These are phyloP conservation scores for Ptychadena robeensis DNA, from an alignment of 2,797 vertebrate species.

Conservation along the genomic window DNA sequence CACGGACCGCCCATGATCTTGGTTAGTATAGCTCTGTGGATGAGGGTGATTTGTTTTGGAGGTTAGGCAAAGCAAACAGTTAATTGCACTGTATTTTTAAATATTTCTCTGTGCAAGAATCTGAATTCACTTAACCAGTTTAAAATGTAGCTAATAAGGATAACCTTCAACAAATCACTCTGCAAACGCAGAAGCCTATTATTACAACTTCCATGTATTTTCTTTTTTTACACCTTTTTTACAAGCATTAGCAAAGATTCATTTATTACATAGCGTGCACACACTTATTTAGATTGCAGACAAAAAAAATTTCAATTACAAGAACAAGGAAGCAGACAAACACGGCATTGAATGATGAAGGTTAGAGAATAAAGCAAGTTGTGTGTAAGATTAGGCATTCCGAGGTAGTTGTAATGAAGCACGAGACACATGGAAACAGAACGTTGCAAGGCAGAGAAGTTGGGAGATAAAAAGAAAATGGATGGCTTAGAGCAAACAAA, in stretches of 20 bases:
- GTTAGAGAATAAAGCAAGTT: conserved; percentile 9
- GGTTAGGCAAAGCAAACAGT: too few relatives aligned
- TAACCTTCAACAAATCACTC: too few relatives aligned
- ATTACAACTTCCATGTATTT: not conserved
- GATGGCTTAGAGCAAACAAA: conserved; percentile 51
- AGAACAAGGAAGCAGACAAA: not conserved
- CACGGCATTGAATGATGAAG: conserved; percentile 5
- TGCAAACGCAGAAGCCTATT: too few relatives aligned
- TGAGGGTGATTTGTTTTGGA: too few relatives aligned
- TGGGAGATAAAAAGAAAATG: conserved; percentile 55
- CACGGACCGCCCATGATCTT: too few relatives aligned
- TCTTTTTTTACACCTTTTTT: not conserved
- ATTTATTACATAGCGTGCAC: not conserved
- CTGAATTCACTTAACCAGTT: not conserved
- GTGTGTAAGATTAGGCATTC: conserved; percentile 46
- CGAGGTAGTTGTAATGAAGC: not conserved
- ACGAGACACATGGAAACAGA: conserved; percentile 32
- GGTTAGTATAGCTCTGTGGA: too few relatives aligned
- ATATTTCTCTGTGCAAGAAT: too few relatives aligned
- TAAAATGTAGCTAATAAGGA: not conserved
- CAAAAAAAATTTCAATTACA: not conserved
- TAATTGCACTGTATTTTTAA: too few relatives aligned
- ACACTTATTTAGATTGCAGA: not conserved
- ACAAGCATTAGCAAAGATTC: not conserved
- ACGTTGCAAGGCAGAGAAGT: conserved; percentile 9